Evolutionary conservation across 37 sponge, comb jelly and placozoan species (phyloP).

Genomic region (Bolinopsis microptera): DNA sequence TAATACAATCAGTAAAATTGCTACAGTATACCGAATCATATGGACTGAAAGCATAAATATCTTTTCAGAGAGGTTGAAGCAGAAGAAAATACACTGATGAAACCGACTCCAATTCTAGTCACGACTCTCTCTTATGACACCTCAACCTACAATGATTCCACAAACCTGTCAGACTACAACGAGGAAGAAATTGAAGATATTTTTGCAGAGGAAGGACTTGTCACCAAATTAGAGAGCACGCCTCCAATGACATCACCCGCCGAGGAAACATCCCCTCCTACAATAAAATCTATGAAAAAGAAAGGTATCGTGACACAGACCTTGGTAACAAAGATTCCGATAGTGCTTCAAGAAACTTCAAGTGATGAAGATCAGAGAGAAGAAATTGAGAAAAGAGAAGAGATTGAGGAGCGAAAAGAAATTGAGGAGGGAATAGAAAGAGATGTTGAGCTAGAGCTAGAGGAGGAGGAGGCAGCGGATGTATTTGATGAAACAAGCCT

Average conservation of each 20-base stretch:
- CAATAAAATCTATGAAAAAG: not conserved
- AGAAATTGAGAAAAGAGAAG: not conserved
- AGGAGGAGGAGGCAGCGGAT: not conserved
- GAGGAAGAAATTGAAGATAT: not conserved
- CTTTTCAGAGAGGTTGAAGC: not conserved
- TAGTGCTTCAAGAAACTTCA: slow-evolving; percentile 2
- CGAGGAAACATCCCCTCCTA: not conserved
- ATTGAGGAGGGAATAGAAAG: not conserved
- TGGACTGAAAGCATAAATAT: too few species aligned
- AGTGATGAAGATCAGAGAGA: not conserved
- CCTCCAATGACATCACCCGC: not conserved
- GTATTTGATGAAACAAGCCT: not conserved
- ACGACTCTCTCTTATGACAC: slow-evolving; percentile 51
- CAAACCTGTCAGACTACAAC: not conserved
- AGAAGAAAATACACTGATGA: not conserved
- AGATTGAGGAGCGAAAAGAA: not conserved
- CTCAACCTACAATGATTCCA: slow-evolving; percentile 23
- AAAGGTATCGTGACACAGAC: not conserved
- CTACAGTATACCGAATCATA: too few species aligned
- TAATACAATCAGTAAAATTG: too few species aligned
- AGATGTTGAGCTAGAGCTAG: not conserved
- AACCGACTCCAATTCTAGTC: not conserved
- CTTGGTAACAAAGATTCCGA: not conserved
- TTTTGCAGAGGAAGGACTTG: not conserved
- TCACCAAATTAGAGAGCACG: not conserved